Evolutionary conservation across 1,140 invertebrate species (phyloP).

Genomic region (Sarcophaga peregrina): DNA sequence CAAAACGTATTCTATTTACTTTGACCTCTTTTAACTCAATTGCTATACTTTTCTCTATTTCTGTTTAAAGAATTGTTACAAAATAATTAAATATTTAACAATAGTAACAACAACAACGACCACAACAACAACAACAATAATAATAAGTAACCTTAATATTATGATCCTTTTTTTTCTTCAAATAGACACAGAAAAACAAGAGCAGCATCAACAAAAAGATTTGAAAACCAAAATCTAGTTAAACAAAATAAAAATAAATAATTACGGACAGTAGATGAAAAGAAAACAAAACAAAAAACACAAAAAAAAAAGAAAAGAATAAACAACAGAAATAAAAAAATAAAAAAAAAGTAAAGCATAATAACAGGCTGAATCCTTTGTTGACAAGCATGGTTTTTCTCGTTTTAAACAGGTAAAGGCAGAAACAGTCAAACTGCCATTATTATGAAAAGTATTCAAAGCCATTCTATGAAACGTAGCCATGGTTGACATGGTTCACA

Average conservation of each 20-base stretch:
- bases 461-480: not conserved
- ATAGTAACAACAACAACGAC: not conserved
- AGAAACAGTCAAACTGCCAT: conserved; percentile 3
- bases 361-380: not conserved
- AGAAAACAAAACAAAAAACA: too few species aligned
- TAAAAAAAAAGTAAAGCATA: not conserved
- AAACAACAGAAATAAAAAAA: not conserved
- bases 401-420: not conserved
- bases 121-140: too few species aligned
- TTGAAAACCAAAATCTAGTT: not conserved
- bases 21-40: not conserved
- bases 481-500: conserved; percentile 9
- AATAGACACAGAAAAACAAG: not conserved
- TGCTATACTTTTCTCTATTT: not conserved
- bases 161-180: conserved; percentile 1
- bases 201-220: too few species aligned
- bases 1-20: not conserved
- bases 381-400: not conserved
- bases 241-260: conserved; percentile 10
- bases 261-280: not conserved
- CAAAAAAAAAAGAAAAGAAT: too few species aligned
- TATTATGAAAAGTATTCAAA: not conserved
- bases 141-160: not conserved
- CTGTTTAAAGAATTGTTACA: not conserved
- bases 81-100: conserved; percentile 8